Base-by-base conservation (phyloP, 2,113 vertebrate species). In the Pycnonotus jocosus region DNA sequence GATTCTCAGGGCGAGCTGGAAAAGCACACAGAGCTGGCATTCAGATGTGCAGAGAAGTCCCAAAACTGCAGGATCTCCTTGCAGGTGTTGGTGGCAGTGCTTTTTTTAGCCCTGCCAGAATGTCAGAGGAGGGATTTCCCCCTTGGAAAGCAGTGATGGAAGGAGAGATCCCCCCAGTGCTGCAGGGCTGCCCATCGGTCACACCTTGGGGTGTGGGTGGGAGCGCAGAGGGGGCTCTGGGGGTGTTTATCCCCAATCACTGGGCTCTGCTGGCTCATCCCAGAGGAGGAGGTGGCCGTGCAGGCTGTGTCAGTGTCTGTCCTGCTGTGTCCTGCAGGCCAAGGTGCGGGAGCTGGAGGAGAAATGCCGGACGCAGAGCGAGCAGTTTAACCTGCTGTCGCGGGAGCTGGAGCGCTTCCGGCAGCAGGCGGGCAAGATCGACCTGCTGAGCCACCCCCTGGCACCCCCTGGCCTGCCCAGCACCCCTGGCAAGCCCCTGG, bases 281-380 rank as follows among this genome's bases (percentile, higher is more conserved):
- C 44, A 7, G 44, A 44, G 44, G 44, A 44, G 44, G 44, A 19
- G 44, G 44, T 44, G 44, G 4, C 44, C 17, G 44, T 17, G 44
- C 45, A 11, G 45, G 45, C 5, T 10, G 23, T 76, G 44, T 51
- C 50, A 51, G 53, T 12, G 20, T 33, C 11, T 30, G 53, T 54
- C 30, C 53, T 7, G 30, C 50, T 15, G 65, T 35, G 33, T 37
- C n/a, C 35, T 2, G 37, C 96, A 99, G 99, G 98, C 98, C 97
- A 99, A 99, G 97, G 99, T 99, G 20, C 98, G 98, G 10, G 99
- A 99, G 98, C 97, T 99, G 96, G 99, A 99, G 97, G 99, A 99
- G 95, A 99, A 99, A 98, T 99, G 99, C 91, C 98, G 99, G 92
- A 96, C 87, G 3, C 99, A 99, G 98, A 99, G 99, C 88, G 99